These are phyloP conservation scores for Drosophila gaucha DNA, from an alignment of 2,888 invertebrate species.

Conservation along the genomic window DNA sequence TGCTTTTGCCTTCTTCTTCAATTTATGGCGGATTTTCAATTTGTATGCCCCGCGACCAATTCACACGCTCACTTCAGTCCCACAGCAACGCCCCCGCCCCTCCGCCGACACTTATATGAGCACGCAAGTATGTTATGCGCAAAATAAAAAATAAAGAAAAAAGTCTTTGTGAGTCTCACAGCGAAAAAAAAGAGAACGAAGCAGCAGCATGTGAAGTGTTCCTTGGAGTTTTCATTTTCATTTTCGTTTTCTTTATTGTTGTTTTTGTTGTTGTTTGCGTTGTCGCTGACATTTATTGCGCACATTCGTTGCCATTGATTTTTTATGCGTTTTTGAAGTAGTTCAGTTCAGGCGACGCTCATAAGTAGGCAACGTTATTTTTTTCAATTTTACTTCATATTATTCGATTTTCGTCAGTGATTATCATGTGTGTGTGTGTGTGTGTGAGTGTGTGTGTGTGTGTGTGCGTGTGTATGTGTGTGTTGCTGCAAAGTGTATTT, in stretches of 20 bases:
- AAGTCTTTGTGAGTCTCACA: not conserved
- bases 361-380: constrained; percentile 71
- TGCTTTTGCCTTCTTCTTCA: constrained; percentile 63
- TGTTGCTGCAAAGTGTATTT: constrained; percentile 49
- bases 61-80: constrained; percentile 32
- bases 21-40: constrained; percentile 81
- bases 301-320: constrained; percentile 77
- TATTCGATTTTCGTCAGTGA: constrained; percentile 43
- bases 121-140: constrained; percentile 58
- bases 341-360: constrained; percentile 59
- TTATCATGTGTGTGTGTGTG: constrained; percentile 13
- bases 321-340: constrained; percentile 80
- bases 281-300: constrained; percentile 78
- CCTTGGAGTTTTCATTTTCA: constrained; percentile 48
- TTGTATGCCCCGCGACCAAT: constrained; percentile 61
- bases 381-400: constrained; percentile 38
- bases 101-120: constrained; percentile 17
- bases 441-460: constrained; percentile 19
- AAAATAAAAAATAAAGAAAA: constrained; percentile 32
- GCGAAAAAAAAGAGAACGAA: constrained; percentile 15
- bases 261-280: constrained; percentile 43
- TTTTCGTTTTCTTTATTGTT: constrained; percentile 11
- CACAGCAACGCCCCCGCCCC: not conserved
- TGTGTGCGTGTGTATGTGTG: constrained; percentile 35
- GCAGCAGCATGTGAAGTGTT: constrained; percentile 63